These are phyloP conservation scores for Anabas testudineus DNA, from an alignment of 2,797 vertebrate genomes.

Conservation along the genomic window DNA sequence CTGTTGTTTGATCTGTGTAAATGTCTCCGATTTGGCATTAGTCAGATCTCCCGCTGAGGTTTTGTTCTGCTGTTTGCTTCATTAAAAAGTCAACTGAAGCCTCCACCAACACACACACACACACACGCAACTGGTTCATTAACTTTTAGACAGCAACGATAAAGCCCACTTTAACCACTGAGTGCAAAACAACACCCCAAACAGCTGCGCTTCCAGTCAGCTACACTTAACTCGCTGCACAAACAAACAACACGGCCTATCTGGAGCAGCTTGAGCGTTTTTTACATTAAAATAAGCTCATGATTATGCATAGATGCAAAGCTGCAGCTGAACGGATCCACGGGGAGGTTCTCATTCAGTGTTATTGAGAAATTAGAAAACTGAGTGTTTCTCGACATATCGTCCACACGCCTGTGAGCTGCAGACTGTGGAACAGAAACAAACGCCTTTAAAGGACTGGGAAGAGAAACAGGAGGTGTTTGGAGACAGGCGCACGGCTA, in stretches of 20 bases:
- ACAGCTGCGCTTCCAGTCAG: slow-evolving; percentile 58
- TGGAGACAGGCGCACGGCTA: neutral
- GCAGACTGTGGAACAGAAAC: neutral
- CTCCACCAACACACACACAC: slow-evolving; percentile 8
- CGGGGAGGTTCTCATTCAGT: slow-evolving; percentile 37
- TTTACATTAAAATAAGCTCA: slow-evolving; percentile 60
- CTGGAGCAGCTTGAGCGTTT: slow-evolving; percentile 44
- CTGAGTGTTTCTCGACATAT: slow-evolving; percentile 26
- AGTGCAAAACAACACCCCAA: slow-evolving; percentile 42
- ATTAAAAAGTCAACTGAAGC: neutral
- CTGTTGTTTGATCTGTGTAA: neutral
- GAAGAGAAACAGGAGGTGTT: neutral
- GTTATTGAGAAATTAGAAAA: slow-evolving; percentile 30
- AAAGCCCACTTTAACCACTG: slow-evolving; percentile 45
- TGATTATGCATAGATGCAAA: slow-evolving; percentile 54
- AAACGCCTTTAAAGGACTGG: slow-evolving; percentile 3
- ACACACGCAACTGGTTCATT: slow-evolving; percentile 36
- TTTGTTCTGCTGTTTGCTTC: slow-evolving; percentile 16
- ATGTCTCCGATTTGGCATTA: neutral
- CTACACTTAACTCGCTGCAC: slow-evolving; percentile 29
- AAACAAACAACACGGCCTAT: slow-evolving; percentile 37
- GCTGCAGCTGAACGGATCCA: slow-evolving; percentile 36
- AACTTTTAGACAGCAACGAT: slow-evolving; percentile 33
- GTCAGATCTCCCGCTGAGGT: neutral
- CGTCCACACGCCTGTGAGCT: neutral